Evolutionary conservation across 1,140 invertebrate species (phyloP).

Genomic region (Littorina saxatilis): DNA sequence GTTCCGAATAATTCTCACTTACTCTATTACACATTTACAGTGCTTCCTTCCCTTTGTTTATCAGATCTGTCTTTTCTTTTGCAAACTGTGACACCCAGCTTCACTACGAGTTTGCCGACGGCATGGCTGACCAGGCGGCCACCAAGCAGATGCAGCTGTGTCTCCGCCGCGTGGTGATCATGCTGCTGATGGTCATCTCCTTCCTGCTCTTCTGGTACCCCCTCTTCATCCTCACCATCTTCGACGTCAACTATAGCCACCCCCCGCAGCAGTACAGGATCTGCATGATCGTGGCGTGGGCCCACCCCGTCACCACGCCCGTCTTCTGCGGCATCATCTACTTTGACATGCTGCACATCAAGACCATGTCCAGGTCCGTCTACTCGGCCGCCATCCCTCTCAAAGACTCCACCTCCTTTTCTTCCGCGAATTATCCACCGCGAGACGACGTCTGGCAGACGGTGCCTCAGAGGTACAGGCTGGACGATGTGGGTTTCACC

Average conservation of each 20-base stretch:
- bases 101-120: conserved; percentile 77
- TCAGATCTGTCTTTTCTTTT: too few relatives aligned
- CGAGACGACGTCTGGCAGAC: conserved; percentile 14
- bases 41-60: too few relatives aligned
- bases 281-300: conserved; percentile 76
- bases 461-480: conserved; percentile 18
- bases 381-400: conserved; percentile 49
- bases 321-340: conserved; percentile 66
- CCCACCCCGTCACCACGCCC: conserved; percentile 66
- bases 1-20: too few relatives aligned
- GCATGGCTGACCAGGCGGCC: conserved; percentile 34
- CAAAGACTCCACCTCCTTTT: conserved; percentile 40
- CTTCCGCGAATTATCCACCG: not conserved
- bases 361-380: conserved; percentile 50
- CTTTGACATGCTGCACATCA: conserved; percentile 60
- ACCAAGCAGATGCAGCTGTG: conserved; percentile 48
- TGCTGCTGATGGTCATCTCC: conserved; percentile 84
- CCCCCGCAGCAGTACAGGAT: conserved; percentile 55
- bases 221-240: conserved; percentile 88
- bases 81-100: conserved; percentile 77
- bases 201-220: conserved; percentile 93
- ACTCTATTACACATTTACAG: too few relatives aligned
- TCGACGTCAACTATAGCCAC: conserved; percentile 69
- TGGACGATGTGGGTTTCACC: conserved; percentile 39
- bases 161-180: conserved; percentile 56